phyloP scores from a whole-genome alignment of 2,113 vertebrate genomes.

The Gallinago jamesoni region DNA sequence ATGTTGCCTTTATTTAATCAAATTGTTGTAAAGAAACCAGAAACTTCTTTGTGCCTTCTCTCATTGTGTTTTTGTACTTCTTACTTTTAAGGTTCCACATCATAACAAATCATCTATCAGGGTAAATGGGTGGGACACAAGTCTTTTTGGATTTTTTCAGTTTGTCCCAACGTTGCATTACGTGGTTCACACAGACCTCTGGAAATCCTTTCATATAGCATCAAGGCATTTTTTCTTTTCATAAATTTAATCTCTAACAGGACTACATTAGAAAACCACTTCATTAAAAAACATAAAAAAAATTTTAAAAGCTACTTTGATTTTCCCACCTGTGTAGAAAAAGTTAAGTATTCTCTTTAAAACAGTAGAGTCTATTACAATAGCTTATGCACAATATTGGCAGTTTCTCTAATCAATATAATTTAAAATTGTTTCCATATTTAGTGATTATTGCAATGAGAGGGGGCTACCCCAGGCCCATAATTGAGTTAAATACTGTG shows the following conservation, averaged over 20 bases:
- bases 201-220: neutral
- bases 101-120: neutral
- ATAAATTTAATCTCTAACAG: neutral
- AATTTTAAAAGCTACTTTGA: neutral
- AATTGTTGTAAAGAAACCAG: neutral
- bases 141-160: neutral
- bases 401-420: neutral
- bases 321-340: neutral
- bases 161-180: neutral
- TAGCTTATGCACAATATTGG: neutral
- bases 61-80: neutral
- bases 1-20: too few species aligned
- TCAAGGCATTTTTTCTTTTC: neutral
- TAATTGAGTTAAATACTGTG: neutral
- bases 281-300: neutral
- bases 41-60: neutral
- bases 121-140: neutral
- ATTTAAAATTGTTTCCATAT: neutral
- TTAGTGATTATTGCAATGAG: neutral
- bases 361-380: neutral
- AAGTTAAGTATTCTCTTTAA: neutral
- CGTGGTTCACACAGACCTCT: neutral
- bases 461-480: neutral
- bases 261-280: neutral
- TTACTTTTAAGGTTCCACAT: neutral